Base-by-base conservation (phyloP, 2,113 vertebrate genomes). In the Pangasianodon gigas region DNA sequence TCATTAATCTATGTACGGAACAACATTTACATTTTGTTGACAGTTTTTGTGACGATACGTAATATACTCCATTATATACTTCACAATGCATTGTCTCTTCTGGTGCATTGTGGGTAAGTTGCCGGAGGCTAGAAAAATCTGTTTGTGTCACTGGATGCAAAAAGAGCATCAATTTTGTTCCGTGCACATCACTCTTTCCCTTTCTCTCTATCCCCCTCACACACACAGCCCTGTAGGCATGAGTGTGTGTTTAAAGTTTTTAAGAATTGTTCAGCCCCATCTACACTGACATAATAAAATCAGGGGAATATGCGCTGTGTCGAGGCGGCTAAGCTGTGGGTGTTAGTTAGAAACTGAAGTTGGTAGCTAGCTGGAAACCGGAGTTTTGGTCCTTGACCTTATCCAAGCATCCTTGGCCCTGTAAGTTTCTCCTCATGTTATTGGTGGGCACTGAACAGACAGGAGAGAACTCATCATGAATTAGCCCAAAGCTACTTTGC, bases 371-470 rank as follows among this genome's bases (percentile, higher is more conserved):
- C 91, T 91, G 93, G 60, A 88, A 77, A 86, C 92, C 91, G 65
- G 94, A 94, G 94, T 94, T 95, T 95, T 94, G 94, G 93, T 79
- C 90, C 92, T 92, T 96, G 95, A 95, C 95, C 95, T 95, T 94
- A 93, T 94, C 94, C 91, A 90, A 93, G 95, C 94, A 95, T 95
- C 95, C 93, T 94, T 95, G 95, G 94, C 95, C 93, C 94, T 94
- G 94, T 93, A 95, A 95, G 95, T 96, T 95, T 95, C 93, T 94
- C 94, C 93, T 95, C 94, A 94, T 96, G 95, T 96, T 94, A 95
- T 94, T 95, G 94, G 93, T 95, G 95, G 94, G 94, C 95, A 95
- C 93, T 95, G 94, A 95, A 95, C 95, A 96, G 95, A 95, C 93
- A 95, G 94, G 94, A 94, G 94, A 95, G 94, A 37, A 94, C 95